Percentiles rank a stretch among this genome's conserved stretches.
These are phyloP conservation scores for Tiliqua scincoides DNA, from an alignment of 2,113 vertebrate genomes.

Conservation along the genomic window DNA sequence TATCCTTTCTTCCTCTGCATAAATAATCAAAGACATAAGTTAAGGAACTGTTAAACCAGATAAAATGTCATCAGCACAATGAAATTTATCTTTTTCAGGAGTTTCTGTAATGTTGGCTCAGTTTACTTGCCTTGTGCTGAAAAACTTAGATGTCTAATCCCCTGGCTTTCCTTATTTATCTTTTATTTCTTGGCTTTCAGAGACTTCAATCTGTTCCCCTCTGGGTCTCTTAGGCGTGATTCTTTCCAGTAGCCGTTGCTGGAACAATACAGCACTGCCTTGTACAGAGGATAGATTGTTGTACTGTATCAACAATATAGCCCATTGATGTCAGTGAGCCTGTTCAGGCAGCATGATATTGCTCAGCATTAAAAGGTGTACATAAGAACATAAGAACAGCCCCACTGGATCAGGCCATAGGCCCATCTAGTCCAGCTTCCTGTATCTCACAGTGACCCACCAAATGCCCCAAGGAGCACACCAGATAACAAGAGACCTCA, in stretches of 20 bases:
- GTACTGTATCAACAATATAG: background rate
- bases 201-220: background rate
- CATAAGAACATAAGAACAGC: too few relatives aligned
- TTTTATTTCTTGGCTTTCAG: slow-evolving; percentile 3
- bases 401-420: too few relatives aligned
- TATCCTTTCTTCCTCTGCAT: background rate
- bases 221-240: background rate
- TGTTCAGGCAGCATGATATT: background rate
- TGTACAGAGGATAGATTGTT: background rate
- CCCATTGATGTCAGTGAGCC: background rate
- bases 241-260: background rate
- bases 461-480: too few relatives aligned
- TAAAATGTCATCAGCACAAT: background rate
- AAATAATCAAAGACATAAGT: background rate
- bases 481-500: too few relatives aligned
- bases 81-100: background rate
- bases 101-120: background rate
- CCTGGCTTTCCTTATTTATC: background rate
- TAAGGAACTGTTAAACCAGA: background rate
- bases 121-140: background rate
- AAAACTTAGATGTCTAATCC: background rate
- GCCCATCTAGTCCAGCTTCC: too few relatives aligned
- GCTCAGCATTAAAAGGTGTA: background rate
- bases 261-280: slow-evolving; percentile 14
- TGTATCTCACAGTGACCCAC: too few relatives aligned